Evolutionary conservation across 2,888 invertebrate genomes (phyloP), one percentile per base, ranked within the genome.

Genomic region (Ochropleura leucogaster): DNA sequence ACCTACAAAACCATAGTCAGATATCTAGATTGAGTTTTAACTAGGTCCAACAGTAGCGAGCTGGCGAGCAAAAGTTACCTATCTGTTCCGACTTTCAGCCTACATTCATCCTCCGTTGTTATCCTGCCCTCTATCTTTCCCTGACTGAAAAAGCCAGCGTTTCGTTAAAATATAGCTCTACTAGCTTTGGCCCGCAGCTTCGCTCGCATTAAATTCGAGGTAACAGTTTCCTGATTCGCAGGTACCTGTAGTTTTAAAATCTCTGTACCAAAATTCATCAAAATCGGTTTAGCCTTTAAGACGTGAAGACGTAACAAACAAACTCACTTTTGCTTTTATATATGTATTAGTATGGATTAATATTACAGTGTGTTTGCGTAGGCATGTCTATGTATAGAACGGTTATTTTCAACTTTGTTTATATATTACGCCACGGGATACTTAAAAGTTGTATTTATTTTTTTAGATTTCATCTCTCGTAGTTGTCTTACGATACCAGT

Each of bases 31-130:
- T 42, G 12, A 49, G 12, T 51, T 4, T 57, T n/a, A 65, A 64
- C 72, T 72, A 65, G 59, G 51, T 68, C 30, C 20, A 68, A 79
- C 68, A 79, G 20, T 30, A n/a, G 53, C 64, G 30, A 71, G 42
- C 55, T 9, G 40, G 64, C 55, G 55, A 68, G 46, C 80, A 57
- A 57, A 80, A 79, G 20, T 72, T 84, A 51, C 47, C 55, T 51
- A 57, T 72, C 65, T 66, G 60, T 72, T 51, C 55, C 16, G 12
- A 68, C 49, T 57, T 71, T 68, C 65, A 72, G 42, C 84, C 65
- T 65, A 84, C 65, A 84, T 83, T 68, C 65, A 62, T 68, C 53
- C 68, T 47, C 40, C 46, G 30, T 51, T 55, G 10, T 66, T 69
- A 68, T 60, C 16, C 55, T 53, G 47, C 10, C 1, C 30, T 10